These are phyloP conservation scores for Deroptyus accipitrinus DNA, from an alignment of 2,113 vertebrate genomes.

Conservation along the genomic window DNA sequence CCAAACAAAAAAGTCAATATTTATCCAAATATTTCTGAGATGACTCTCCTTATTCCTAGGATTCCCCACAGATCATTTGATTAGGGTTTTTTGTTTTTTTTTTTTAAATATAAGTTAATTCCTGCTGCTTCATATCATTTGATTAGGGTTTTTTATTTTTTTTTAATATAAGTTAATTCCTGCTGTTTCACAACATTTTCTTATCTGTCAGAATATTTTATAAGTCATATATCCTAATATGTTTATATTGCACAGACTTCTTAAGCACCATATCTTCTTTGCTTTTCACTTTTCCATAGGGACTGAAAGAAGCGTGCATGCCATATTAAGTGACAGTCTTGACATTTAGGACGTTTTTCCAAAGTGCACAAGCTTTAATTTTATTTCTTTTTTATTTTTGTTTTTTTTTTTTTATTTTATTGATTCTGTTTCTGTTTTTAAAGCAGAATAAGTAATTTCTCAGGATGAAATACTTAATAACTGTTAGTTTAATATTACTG, in stretches of 20 bases:
- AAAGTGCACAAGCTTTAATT: neutral
- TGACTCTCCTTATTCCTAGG: neutral
- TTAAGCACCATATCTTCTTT: rapidly evolving
- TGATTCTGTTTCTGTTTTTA: neutral
- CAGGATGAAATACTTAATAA: neutral
- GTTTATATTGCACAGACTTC: neutral
- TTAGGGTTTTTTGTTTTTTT: neutral
- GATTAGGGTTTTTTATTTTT: neutral
- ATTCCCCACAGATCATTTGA: neutral
- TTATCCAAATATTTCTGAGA: neutral
- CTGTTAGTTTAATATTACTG: neutral
- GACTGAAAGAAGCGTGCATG: neutral
- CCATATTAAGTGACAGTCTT: neutral
- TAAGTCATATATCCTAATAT: neutral
- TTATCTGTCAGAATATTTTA: neutral
- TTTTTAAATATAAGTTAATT: neutral
- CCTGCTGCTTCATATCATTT: neutral
- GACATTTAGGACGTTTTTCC: neutral
- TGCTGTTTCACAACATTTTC: neutral
- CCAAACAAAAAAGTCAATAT: neutral
- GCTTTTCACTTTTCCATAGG: neutral
- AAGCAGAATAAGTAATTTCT: neutral
- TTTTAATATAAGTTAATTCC: neutral
- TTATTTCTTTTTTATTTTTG: neutral
- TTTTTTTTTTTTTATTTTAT: neutral